Percentiles rank a stretch among this genome's conserved stretches.
Conservation (phyloP, 2,113 vertebrate species). For the Semicossyphus pulcher region DNA sequence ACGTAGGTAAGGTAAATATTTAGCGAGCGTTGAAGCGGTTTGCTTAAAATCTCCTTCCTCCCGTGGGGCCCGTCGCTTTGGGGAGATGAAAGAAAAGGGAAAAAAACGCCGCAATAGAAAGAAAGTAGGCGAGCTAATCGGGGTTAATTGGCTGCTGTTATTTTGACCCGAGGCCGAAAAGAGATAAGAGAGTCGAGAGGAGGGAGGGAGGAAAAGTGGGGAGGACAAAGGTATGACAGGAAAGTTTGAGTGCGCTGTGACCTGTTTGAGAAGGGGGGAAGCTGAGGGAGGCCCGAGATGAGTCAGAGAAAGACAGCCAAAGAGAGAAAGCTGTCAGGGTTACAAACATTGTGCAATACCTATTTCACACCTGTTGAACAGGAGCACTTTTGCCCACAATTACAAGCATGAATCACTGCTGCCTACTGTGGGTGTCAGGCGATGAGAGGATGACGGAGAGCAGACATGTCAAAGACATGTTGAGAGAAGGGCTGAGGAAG, state of each 20-base stretch:
- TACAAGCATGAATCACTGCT: conserved; percentile 74
- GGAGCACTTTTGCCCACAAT: conserved; percentile 78
- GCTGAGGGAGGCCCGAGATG: conserved; percentile 53
- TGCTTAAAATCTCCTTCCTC: conserved; percentile 37
- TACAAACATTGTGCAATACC: conserved; percentile 56
- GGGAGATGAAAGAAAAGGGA: conserved; percentile 61
- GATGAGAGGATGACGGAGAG: conserved; percentile 43
- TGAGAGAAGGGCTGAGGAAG: conserved; percentile 1
- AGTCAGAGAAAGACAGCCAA: conserved; percentile 48
- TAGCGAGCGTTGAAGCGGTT: conserved; percentile 43
- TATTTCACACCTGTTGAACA: conserved; percentile 82
- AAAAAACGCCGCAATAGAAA: conserved; percentile 34
- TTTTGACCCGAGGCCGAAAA: conserved; percentile 77
- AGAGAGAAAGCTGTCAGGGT: conserved; percentile 45
- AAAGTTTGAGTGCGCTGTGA: conserved; percentile 34
- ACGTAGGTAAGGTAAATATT: conserved; percentile 44
- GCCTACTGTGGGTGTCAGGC: conserved; percentile 64
- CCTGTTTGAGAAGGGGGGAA: conserved; percentile 20
- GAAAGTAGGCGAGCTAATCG: conserved; percentile 76
- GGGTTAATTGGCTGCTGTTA: conserved; percentile 84
- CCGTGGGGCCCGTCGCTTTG: conserved; percentile 42
- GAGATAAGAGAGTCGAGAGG: conserved; percentile 61
- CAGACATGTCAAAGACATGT: conserved; percentile 36
- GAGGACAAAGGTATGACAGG: conserved; percentile 19
- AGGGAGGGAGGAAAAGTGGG: conserved; percentile 10